Evolutionary conservation across 2,113 vertebrate species (phyloP), one percentile per base, ranked within the genome.

Genomic region (Empidonax traillii): DNA sequence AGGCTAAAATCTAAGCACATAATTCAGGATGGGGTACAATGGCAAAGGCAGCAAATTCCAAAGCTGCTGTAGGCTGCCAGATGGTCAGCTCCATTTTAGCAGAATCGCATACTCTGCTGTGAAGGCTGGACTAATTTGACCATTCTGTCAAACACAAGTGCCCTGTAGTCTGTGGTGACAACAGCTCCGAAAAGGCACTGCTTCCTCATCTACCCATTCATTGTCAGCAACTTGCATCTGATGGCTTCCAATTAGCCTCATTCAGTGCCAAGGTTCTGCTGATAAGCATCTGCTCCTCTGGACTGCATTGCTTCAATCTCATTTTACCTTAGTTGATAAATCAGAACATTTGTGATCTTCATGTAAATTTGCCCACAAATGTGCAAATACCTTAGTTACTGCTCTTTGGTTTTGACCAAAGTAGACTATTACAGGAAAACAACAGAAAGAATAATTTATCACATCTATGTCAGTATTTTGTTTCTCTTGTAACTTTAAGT

Each of bases 401-500:
- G 67, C 37, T 88, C 63, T 85, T 62, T 44, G 66, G 5, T 85
- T 94, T 93, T 86, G 67, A 94, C 47, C 30, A 33, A 87, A 94
- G 49, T 8, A 87, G 41, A 80, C 55, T 76, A 74, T 62, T 66
- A 80, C 35, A 63, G 78, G 89, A 95, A 95, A 92, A 72, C 10
- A 77, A 62, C 44, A 83, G 69, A 71, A 93, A 91, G 63, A 90
- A 56, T 37, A 87, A 82, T 81, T 94, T 73, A 56, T 87, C 46
- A 86, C 65, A 56, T 93, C 46, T 69, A 65, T 90, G 81, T 88
- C 75, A 95, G 86, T 75, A 77, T 89, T 92, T 95, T 91, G 85
- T 87, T 93, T 91, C 81, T 90, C 84, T 94, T 87, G 43, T 81
- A 96, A 95, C 78, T 97, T 92, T 46, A 94, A 94, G 66, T 62